Base-by-base conservation (phyloP, 1,140 invertebrate genomes). In the Philopotamus ludificatus region DNA sequence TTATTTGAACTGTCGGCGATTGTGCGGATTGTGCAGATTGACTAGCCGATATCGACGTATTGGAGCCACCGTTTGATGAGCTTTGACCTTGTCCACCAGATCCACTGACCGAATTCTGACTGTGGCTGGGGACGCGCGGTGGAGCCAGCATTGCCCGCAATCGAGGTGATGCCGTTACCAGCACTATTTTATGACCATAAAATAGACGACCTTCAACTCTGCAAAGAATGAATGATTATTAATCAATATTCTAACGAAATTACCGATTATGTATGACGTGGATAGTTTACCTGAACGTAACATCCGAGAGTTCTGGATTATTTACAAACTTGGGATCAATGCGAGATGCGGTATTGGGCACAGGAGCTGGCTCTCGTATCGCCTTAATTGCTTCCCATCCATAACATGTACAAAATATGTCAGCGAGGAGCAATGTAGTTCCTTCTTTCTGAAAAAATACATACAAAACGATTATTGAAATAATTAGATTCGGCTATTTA, bases 281-380 rank as follows among this genome's bases (percentile, higher is more conserved):
- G 10, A 18, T 34, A 41, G 47, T 34, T 65, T 71, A 84, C 83
- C 82, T 81, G 74, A 95, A 95, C 65, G 92, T 93, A 18, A 95
- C 92, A 77, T 95, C 93, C 70, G 90, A 92, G 9, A 95, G 81
- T 72, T 93, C 93, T 0, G 92, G 90, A 80, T 95, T 95, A 78
- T 95, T 95, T 50, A 95, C 92, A 79, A 93, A 95, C 72, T 92
- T 91, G 0, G 92, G 91, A 80, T 94, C 92, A 66, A 94, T 93
- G 53, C 90, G 82, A 1, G 91, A 89, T 9, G 71, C 71, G 15
- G 78, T 77, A 28, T 75, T 74, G 20, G 81, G 76, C 7, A 86
- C 84, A 20, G 89, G 80, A 1, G 85, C 83, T 9, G 87, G 87
- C 70, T 92, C 88, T 71, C 86, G 83, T 20, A 94, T 90, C 0